Evolutionary conservation across 2,113 vertebrate species (phyloP).

Genomic region (Antigone vipio): DNA sequence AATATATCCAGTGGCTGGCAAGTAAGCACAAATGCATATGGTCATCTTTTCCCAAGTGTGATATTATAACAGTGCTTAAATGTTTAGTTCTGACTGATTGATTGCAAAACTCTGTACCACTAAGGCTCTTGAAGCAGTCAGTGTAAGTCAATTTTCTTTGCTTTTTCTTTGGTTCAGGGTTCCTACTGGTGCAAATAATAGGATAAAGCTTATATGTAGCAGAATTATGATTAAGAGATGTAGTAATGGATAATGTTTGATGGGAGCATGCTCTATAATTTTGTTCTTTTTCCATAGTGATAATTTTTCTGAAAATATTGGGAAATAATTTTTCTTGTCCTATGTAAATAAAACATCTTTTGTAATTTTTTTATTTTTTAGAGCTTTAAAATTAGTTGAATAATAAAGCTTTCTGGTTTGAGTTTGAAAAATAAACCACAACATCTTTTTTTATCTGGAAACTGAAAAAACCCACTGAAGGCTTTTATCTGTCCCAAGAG

Average conservation of each 20-base stretch:
- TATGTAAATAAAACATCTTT: not conserved
- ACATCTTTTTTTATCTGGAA: not conserved
- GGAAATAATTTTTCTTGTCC: not conserved
- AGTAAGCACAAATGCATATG: not conserved
- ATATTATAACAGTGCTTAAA: not conserved
- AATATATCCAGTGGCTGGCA: not conserved
- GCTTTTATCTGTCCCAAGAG: not conserved
- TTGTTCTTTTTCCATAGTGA: not conserved
- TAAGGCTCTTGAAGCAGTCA: not conserved
- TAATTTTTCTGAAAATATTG: not conserved
- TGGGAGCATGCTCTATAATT: not conserved
- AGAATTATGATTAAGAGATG: not conserved
- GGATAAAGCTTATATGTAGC: not conserved
- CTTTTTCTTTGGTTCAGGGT: not conserved
- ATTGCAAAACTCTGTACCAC: not conserved
- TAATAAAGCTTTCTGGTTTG: not conserved
- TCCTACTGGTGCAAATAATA: not conserved
- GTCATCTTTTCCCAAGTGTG: not conserved
- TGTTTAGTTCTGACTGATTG: not conserved
- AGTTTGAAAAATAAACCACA: not conserved
- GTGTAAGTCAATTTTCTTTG: not conserved
- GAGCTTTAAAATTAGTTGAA: not conserved
- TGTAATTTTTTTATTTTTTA: not conserved
- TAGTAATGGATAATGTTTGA: not conserved
- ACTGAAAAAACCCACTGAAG: not conserved